Evolutionary conservation across 1,140 invertebrate species (phyloP), one percentile per base, ranked within the genome.

Genomic region (Drosophila tropicalis): DNA sequence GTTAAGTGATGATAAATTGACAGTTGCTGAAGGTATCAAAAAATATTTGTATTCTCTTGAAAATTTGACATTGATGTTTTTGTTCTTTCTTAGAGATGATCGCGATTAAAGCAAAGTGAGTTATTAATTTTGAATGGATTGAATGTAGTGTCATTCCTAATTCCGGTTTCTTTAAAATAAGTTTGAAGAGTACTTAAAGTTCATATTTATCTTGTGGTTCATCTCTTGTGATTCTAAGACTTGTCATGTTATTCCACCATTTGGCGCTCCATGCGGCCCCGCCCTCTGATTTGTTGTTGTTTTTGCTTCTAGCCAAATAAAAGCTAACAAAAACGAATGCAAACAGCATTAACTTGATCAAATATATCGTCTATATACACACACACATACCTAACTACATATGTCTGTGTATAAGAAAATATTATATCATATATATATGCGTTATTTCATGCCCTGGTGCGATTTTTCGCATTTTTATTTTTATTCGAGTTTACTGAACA

Each of bases 261-360:
- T 54, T 55, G 54, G 51, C 25, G 22, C 22, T 60, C 47, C 13
- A 34, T 51, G 25, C 22, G 19, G 40, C 13, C 32, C 67, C 65
- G 60, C 39, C 44, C 62, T 57, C 29, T 15, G 62, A 17, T 64
- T 65, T 40, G 64, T 76, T 72, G 75, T 67, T 51, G 2, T 22
- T 39, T 41, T 67, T 66, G 71, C 67, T 74, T 81, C 67, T 79
- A 80, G 70, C 69, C 58, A 72, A 74, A 77, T 80, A 78, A 66
- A 54, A 17, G 62, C n/a, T 5, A 75, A 67, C 40, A 60, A 47
- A 70, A 64, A 65, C 56, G 44, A 84, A 79, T 81, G 81, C 84
- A 89, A 89, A 89, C 62, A 90, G 60, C 61, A 80, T 80, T 75
- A 79, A 79, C 77, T 74, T 80, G 79, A 87, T 71, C 76, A 87